Evolutionary conservation across 2,113 vertebrate genomes (phyloP), one percentile per base, ranked within the genome.

Genomic region (Spea multiplicata): DNA sequence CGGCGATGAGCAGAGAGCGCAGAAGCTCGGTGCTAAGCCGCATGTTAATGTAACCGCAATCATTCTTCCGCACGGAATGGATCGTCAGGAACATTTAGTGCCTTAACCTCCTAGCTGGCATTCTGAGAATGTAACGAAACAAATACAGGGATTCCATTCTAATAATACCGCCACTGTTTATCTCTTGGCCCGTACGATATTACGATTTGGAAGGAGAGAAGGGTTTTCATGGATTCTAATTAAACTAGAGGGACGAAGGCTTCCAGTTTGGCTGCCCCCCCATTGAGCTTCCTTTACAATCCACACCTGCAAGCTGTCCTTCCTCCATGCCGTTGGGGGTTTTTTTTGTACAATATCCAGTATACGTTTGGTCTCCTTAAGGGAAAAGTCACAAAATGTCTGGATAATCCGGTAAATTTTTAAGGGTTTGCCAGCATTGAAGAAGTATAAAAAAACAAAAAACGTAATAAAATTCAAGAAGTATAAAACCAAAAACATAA

Each of bases 141-240:
- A 71, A 71, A 70, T 65, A 71, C 30, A 46, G 10, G 52, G 8
- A 70, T 78, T 71, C 76, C 57, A 13, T 45, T 64, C 76, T 78
- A 78, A 71, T 78, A 71, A 71, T 71, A 78, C 10, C 46, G 65
- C 0, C 0, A 5, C 52, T 64, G 68, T 50, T 71, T 78, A 71
- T 66, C 44, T 10, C 8, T 66, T 66, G 16, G 4, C 8, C 55
- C 5, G 8, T 30, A 30, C 30, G 30, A 30, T 30, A 30, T 59
- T 59, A 59, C 8, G 55, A 13, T 12, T 8, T 13, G 4, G 9
- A 59, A 59, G 14, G 4, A 13, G 55, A 59, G 55, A 13, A 7
- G 55, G 55, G 9, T 59, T 59, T 59, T 13, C 55, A 13, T 59
- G 55, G 14, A 13, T 59, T 59, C 14, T 59, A 59, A 59, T 59